Percentiles rank a stretch among this genome's conserved stretches.
Evolutionary conservation across 2,797 vertebrate species (phyloP).

Genomic region (Moxostoma hubbsi): DNA sequence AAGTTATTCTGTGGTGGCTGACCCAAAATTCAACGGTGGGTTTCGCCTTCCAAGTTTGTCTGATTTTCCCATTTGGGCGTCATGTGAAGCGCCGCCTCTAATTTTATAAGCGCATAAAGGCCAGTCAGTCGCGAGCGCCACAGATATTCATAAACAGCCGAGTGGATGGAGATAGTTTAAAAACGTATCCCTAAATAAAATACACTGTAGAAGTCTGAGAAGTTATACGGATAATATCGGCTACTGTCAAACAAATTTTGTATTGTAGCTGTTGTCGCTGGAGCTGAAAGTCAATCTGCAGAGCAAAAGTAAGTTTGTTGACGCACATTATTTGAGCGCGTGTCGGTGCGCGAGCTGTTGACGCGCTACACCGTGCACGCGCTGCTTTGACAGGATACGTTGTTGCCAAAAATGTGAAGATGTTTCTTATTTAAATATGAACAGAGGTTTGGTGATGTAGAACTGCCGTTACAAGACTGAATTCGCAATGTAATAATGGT

Average conservation of each 20-base stretch:
- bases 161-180: not conserved
- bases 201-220: not conserved
- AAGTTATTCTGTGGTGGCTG: no score
- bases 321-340: conserved; percentile 5
- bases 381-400: not conserved
- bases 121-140: not conserved
- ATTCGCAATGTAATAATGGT: not conserved
- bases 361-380: not conserved
- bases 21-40: not conserved
- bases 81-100: conserved; percentile 55
- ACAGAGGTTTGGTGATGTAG: not conserved
- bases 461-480: not conserved
- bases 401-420: no score
- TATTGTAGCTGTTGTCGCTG: conserved; percentile 8
- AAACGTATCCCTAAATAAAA: not conserved
- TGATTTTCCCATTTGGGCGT: conserved; percentile 55
- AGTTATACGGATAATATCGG: conserved; percentile 14
- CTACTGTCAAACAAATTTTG: not conserved
- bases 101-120: conserved; percentile 20
- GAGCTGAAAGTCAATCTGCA: conserved; percentile 1
- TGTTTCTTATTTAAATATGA: not conserved
- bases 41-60: conserved; percentile 36
- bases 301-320: conserved; percentile 46
- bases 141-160: not conserved
- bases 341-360: conserved; percentile 18